Evolutionary conservation across 2,888 invertebrate genomes (phyloP).

Genomic region (Drosophila formosana): DNA sequence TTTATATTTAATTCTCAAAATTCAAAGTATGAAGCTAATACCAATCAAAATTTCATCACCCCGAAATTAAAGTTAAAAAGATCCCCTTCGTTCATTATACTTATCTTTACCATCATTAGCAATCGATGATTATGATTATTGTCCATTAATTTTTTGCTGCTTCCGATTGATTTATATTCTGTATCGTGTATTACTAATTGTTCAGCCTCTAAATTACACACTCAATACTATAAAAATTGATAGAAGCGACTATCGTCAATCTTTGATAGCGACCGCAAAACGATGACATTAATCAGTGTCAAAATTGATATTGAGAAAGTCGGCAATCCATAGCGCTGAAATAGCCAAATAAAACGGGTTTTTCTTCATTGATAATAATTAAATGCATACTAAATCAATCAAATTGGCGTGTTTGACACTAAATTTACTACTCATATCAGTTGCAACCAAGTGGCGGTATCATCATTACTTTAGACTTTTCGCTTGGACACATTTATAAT

Average conservation of each 20-base stretch:
- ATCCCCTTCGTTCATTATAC: background rate
- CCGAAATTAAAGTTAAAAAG: background rate
- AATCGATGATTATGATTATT: background rate
- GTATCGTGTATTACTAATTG: conserved; percentile 9
- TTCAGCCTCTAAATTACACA: conserved; percentile 22
- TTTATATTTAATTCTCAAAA: too few relatives aligned
- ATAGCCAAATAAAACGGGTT: conserved; percentile 19
- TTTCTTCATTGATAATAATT: conserved; percentile 28
- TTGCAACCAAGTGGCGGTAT: conserved; percentile 19
- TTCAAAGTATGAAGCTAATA: background rate
- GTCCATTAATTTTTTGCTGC: background rate
- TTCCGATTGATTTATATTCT: background rate
- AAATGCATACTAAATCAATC: conserved; percentile 30
- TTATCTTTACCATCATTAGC: background rate
- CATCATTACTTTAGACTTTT: conserved; percentile 34
- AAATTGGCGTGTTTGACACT: conserved; percentile 21
- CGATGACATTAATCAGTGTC: conserved; percentile 55
- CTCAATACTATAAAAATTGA: background rate
- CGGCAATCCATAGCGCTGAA: conserved; percentile 13
- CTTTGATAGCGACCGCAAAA: conserved; percentile 15
- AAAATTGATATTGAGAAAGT: conserved; percentile 38
- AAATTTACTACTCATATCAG: conserved; percentile 22
- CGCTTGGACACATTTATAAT: conserved; percentile 2
- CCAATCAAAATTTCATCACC: background rate
- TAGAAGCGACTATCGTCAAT: conserved; percentile 8